These are phyloP conservation scores for Rotaria magnacalcarata DNA, from an alignment of 2,888 invertebrate genomes.

Conservation along the genomic window DNA sequence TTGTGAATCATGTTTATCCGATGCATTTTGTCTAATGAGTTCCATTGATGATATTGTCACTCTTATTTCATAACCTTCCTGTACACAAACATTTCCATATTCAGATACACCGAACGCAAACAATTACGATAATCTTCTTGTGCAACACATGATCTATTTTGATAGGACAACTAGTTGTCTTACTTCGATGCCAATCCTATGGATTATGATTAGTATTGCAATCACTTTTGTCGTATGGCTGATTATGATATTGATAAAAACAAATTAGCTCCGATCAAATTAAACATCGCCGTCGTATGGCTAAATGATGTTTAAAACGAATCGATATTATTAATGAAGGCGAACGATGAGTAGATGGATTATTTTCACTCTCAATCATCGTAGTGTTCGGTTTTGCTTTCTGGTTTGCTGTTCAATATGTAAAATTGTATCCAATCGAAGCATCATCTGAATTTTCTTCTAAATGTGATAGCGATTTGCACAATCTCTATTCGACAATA, in stretches of 20 bases:
- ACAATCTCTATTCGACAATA: too few relatives aligned
- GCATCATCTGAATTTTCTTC: not conserved
- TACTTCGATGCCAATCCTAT: not conserved
- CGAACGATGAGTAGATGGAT: not conserved
- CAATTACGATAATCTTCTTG: not conserved
- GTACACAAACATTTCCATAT: not conserved
- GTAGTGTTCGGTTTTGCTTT: not conserved
- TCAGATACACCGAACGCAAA: not conserved
- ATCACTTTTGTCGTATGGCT: not conserved
- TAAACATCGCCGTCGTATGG: not conserved
- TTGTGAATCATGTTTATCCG: not conserved
- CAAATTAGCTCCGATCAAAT: fast-evolving
- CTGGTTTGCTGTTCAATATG: not conserved
- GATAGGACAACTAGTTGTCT: not conserved
- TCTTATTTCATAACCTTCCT: not conserved
- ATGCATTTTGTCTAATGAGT: not conserved
- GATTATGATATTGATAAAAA: not conserved
- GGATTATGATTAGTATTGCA: not conserved
- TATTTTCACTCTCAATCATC: not conserved
- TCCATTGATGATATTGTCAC: not conserved
- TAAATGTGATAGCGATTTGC: too few relatives aligned
- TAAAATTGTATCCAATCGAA: not conserved
- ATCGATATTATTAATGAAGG: not conserved
- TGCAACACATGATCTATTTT: not conserved
- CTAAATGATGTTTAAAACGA: not conserved